Evolutionary conservation across 23 tunicate genomes (phyloP).

Genomic region (Halocynthia aurantium): DNA sequence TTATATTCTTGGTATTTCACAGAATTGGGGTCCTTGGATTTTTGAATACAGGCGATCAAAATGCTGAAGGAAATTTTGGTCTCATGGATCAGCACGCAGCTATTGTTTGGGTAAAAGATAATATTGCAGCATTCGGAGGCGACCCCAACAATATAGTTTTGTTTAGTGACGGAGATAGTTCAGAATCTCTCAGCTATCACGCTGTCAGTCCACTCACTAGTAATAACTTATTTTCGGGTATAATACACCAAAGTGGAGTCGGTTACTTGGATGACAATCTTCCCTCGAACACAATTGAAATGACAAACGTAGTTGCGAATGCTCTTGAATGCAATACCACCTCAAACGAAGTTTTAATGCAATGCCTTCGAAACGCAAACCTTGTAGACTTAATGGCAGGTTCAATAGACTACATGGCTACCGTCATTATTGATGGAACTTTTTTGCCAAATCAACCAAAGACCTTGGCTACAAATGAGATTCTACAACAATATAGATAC

Average conservation of each 20-base stretch:
- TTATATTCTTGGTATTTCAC: constrained; percentile 61
- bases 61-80: constrained; percentile 76
- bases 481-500: constrained; percentile 5
- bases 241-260: constrained; percentile 64
- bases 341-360: neutral
- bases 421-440: constrained; percentile 14
- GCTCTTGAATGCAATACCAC: neutral
- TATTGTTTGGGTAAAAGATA: constrained; percentile 66
- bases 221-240: constrained; percentile 18
- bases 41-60: constrained; percentile 29
- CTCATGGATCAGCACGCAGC: constrained; percentile 75
- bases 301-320: neutral
- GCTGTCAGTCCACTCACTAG: constrained; percentile 21
- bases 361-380: neutral
- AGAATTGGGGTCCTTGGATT: constrained; percentile 91
- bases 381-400: neutral
- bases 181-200: constrained; percentile 43
- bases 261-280: constrained; percentile 9
- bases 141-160: constrained; percentile 49
- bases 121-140: constrained; percentile 69
- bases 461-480: neutral
- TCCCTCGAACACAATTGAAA: neutral
- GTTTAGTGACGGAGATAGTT: constrained; percentile 84
- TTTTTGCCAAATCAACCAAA: constrained; percentile 17
- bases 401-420: constrained; percentile 2